Base-by-base conservation (phyloP, 2,888 invertebrate species). In the Patella caerulea region DNA sequence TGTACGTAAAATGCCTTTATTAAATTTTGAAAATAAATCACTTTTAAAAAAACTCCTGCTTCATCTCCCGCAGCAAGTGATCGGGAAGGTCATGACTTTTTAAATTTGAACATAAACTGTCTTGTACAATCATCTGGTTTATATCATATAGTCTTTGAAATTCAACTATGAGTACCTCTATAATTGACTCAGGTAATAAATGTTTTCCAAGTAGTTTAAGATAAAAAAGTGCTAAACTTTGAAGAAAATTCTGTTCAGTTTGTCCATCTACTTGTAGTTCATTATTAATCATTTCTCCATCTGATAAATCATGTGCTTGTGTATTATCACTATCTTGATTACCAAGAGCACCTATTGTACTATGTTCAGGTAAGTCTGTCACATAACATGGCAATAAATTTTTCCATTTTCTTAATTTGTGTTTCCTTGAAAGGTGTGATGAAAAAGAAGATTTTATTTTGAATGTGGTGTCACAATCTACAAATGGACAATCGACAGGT, bases 1-100 rank as follows among this genome's bases (percentile, higher is more conserved):
- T 55, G 55, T 73, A 29, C 54, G 29, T 24, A 74, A 72, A 9
- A 70, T 71, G 0, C 74, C 71, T 70, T 76, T 71, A 71, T 74
- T 78, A 59, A 71, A 76, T 34, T 59, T 70, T 15, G 12, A 45
- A 76, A 78, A 76, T 54, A 75, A 71, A 73, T 78, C 74, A 59
- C 24, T 53, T 45, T 2, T 59, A 12, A 45, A 55, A 17, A 11
- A 74, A 74, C 45, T 74, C 74, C 2, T 14, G 19, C 59, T 71
- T 74, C 70, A 74, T 29, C 7, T 70, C 59, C 15, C 14, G 3
- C 24, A 65, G 19, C 34, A 69, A 15, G n/a, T 75, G 69, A 29
- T 7, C 72, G n/a, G 3, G 4, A 45, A 72, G 7, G n/a, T 52
- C 45, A n/a, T 34, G n/a, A 34, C 29, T 34, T 15, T 72, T 24